phyloP scores from a whole-genome alignment of 2,888 invertebrate genomes.

The Autographa pulchrina region DNA sequence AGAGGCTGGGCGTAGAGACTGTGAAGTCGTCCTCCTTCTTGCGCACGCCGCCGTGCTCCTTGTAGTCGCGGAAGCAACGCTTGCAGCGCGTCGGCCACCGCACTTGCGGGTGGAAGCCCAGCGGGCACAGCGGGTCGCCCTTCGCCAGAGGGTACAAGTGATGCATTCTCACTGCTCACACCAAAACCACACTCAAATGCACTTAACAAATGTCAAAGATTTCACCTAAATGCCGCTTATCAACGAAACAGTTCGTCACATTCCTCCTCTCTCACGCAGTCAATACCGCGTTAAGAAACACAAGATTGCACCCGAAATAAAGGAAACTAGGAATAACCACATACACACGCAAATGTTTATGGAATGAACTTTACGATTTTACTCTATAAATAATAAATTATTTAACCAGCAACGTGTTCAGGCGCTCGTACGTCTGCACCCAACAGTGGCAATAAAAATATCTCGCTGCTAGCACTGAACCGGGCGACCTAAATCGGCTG shows the following conservation, averaged over 20 bases:
- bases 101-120: conserved; percentile 98
- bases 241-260: conserved; percentile 66
- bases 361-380: conserved; percentile 86
- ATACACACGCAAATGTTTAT: conserved; percentile 77
- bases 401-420: conserved; percentile 80
- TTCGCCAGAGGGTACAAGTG: conserved; percentile 94
- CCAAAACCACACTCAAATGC: conserved; percentile 78
- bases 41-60: conserved; percentile 95
- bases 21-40: conserved; percentile 92
- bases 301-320: conserved; percentile 57
- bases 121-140: conserved; percentile 96
- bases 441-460: conserved; percentile 88
- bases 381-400: conserved; percentile 85
- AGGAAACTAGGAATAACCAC: conserved; percentile 64
- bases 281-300: conserved; percentile 55
- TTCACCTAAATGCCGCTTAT: conserved; percentile 80
- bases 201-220: conserved; percentile 82
- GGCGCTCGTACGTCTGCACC: conserved; percentile 83
- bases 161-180: conserved; percentile 90
- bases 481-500: conserved; percentile 88
- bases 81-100: conserved; percentile 98
- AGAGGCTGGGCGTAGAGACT: conserved; percentile 94
- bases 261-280: conserved; percentile 61
- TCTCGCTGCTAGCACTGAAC: conserved; percentile 86
- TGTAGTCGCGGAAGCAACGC: conserved; percentile 97